phyloP scores from a whole-genome alignment of 2,888 invertebrate species.

The Abrostola triplasia region DNA sequence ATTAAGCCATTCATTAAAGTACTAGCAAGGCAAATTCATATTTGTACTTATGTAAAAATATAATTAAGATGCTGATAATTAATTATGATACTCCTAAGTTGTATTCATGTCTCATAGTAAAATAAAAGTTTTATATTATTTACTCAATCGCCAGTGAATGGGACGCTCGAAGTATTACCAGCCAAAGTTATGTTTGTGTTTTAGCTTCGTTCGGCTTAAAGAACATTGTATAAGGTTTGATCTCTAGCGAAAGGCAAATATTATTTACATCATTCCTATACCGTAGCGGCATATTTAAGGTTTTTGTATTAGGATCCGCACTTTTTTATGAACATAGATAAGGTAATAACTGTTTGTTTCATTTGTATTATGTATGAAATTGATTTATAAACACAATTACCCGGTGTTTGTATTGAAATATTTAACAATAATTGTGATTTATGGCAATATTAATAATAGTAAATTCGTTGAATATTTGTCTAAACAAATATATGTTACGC shows the following conservation, averaged over 20 bases:
- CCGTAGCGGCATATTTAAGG: slow-evolving; percentile 40
- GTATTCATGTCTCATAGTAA: slow-evolving; percentile 35
- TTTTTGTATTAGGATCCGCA: slow-evolving; percentile 40
- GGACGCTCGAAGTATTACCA: slow-evolving; percentile 55
- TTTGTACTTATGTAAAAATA: slow-evolving; percentile 59
- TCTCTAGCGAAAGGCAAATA: slow-evolving; percentile 53
- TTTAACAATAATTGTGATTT: slow-evolving; percentile 24
- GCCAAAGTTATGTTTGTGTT: slow-evolving; percentile 57
- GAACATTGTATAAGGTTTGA: slow-evolving; percentile 48
- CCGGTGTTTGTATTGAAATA: slow-evolving; percentile 18
- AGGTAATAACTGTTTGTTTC: slow-evolving; percentile 21
- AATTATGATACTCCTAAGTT: slow-evolving; percentile 24
- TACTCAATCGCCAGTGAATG: slow-evolving; percentile 27
- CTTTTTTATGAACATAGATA: slow-evolving; percentile 41
- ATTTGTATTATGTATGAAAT: slow-evolving; percentile 7
- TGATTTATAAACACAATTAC: slow-evolving; percentile 17
- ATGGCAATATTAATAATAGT: slow-evolving; percentile 19
- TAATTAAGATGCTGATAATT: slow-evolving; percentile 30
- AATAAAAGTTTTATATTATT: slow-evolving; percentile 26
- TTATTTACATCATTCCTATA: slow-evolving; percentile 55
- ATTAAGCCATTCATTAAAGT: slow-evolving; percentile 17
- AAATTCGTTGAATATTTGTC: not conserved
- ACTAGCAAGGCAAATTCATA: slow-evolving; percentile 51
- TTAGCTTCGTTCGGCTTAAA: slow-evolving; percentile 36
- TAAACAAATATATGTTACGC: not conserved